Evolutionary conservation across 2,888 invertebrate genomes (phyloP).

Genomic region (Troides oblongomaculatus): DNA sequence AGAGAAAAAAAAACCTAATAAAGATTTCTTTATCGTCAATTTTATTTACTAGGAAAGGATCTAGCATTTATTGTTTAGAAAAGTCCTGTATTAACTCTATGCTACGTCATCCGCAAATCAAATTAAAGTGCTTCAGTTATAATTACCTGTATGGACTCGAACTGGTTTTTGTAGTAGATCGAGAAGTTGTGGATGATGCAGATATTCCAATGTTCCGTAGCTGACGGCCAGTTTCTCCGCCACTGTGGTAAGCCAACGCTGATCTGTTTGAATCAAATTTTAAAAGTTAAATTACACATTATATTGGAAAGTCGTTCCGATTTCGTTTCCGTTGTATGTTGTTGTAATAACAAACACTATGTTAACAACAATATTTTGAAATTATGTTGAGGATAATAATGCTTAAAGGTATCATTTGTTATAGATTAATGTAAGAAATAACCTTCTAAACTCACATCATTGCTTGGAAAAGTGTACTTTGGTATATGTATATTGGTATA

Average conservation of each 20-base stretch:
- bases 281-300: background rate
- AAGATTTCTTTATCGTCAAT: background rate
- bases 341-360: background rate
- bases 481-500: background rate
- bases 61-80: too few relatives aligned
- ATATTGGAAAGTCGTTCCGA: background rate
- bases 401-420: background rate
- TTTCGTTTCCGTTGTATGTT: too few relatives aligned
- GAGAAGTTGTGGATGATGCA: slow-evolving; percentile 95
- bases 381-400: background rate
- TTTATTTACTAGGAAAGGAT: too few relatives aligned
- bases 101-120: background rate
- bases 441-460: too few relatives aligned
- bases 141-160: slow-evolving; percentile 94
- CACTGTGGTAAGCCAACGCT: slow-evolving; percentile 89
- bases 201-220: slow-evolving; percentile 93
- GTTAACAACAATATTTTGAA: background rate
- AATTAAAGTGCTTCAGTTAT: background rate
- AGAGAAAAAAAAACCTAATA: background rate
- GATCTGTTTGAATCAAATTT: slow-evolving; percentile 74
- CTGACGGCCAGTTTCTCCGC: slow-evolving; percentile 68
- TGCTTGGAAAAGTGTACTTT: background rate
- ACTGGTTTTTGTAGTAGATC: slow-evolving; percentile 96
- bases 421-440: background rate
- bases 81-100: background rate